Percentiles rank a stretch among this genome's conserved stretches.
phyloP scores from a whole-genome alignment of 2,888 invertebrate genomes.

The Oscheius sp. region DNA sequence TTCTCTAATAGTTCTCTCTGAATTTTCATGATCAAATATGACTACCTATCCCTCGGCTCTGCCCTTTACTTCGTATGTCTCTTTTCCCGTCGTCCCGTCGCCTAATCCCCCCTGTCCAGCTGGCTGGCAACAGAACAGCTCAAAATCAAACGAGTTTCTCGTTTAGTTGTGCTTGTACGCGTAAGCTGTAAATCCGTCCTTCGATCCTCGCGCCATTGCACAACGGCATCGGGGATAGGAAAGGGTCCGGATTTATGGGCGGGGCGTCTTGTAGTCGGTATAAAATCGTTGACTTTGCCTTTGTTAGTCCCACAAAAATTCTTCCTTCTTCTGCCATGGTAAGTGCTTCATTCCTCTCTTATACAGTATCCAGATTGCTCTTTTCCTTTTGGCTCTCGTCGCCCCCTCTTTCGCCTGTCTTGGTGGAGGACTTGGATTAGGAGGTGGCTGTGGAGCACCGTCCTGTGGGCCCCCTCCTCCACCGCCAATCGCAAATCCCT shows the following conservation, averaged over 20 bases:
- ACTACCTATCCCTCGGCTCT: no score
- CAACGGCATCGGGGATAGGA: slow-evolving; percentile 24
- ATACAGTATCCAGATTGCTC: not conserved
- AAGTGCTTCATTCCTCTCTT: not conserved
- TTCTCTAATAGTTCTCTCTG: no score
- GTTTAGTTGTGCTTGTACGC: slow-evolving; percentile 15
- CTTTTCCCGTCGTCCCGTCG: no score
- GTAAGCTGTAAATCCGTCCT: slow-evolving; percentile 18
- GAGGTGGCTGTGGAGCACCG: slow-evolving; percentile 20
- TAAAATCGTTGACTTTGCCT: not conserved
- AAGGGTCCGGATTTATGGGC: slow-evolving; percentile 13
- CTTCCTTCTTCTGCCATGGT: slow-evolving; percentile 13
- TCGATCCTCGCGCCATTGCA: slow-evolving; percentile 31
- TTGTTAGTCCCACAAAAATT: slow-evolving; percentile 3
- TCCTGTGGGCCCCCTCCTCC: slow-evolving; percentile 15
- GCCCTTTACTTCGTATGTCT: no score
- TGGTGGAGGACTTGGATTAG: slow-evolving; percentile 2
- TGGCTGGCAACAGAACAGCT: not conserved
- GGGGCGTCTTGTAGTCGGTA: slow-evolving; percentile 2
- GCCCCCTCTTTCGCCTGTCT: slow-evolving; percentile 13
- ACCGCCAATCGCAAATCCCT: slow-evolving; percentile 8
- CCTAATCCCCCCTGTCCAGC: slow-evolving; percentile 11
- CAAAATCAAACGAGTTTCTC: slow-evolving; percentile 14
- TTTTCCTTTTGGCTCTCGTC: not conserved
- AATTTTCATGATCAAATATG: no score